Evolutionary conservation across 2,888 invertebrate genomes (phyloP), one percentile per base, ranked within the genome.

Genomic region (Nomada fabriciana): DNA sequence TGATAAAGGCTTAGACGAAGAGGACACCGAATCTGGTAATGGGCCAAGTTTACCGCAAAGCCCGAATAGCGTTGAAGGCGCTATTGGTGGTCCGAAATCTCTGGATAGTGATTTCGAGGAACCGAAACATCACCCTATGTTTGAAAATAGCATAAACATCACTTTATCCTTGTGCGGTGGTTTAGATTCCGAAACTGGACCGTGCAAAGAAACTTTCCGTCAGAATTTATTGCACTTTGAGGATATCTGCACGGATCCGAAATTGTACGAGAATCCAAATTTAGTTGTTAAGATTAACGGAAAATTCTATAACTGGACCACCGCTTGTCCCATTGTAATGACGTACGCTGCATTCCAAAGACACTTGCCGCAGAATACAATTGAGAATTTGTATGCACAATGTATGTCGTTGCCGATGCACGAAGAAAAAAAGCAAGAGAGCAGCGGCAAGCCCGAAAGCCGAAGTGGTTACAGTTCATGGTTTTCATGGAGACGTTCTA

Each of bases 21-120:
- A 98, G 93, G 99, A 99, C 95, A 97, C 97, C 87, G 99, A 99
- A 94, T 98, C 98, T 82, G 99, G 99, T 84, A 98, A 98, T 94
- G 99, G 99, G 59, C 98, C 98, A 55, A 99, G 99, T 70, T 94
- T 99, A 89, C 98, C 99, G 11, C 98, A 98, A 93, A 98, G 98
- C 67, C 98, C 98, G 23, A 97, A 97, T 90, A 98, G 98, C 83
- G 96, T 97, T 78, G 98, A 98, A 89, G 97, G 97, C 29, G 96
- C 96, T 77, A 94, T 95, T 36, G 94, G 94, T 36, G 94, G 95
- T n/a, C 95, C 95, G 18, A 96, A 96, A 90, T 96, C 96, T n/a
- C 93, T 97, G 61, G 97, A 97, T 94, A 97, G 97, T 10, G 98
- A 98, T 93, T 97, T 97, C 92, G 98, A 98, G 83, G 97, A 98